Conservation (phyloP, 2,888 invertebrate species). For the Cheilosia urbana region DNA sequence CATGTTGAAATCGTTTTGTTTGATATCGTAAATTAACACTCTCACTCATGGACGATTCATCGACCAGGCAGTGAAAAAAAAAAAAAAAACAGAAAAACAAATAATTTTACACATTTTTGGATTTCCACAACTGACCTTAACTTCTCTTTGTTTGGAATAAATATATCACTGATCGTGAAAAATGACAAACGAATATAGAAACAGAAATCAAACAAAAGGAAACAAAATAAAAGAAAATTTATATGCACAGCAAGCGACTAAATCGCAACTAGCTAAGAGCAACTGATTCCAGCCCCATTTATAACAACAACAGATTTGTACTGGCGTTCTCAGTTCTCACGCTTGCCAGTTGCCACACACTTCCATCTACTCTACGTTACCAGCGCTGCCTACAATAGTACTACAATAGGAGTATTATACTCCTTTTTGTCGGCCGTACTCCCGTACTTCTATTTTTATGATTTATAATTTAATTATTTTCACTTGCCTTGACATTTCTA, state of each 20-base stretch:
- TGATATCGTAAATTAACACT: constrained; percentile 24
- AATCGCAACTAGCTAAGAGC: constrained; percentile 82
- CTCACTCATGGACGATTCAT: constrained; percentile 18
- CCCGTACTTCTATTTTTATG: too few species aligned
- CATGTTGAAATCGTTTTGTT: not conserved
- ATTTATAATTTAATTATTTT: too few species aligned
- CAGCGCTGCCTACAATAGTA: too few species aligned
- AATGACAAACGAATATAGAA: constrained; percentile 30
- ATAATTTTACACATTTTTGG: constrained; percentile 18
- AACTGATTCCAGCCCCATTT: constrained; percentile 81
- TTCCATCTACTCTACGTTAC: constrained; percentile 53
- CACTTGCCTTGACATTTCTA: too few species aligned
- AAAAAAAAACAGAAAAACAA: constrained; percentile 16
- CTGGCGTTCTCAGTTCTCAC: constrained; percentile 68
- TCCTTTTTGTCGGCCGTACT: too few species aligned
- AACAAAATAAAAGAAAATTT: constrained; percentile 39
- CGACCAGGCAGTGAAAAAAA: not conserved
- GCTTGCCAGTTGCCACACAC: constrained; percentile 61
- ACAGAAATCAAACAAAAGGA: constrained; percentile 21
- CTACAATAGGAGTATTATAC: too few species aligned
- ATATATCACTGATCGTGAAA: constrained; percentile 54
- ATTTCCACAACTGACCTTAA: constrained; percentile 58
- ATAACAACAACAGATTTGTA: constrained; percentile 79
- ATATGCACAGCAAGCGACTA: constrained; percentile 77
- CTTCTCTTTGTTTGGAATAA: constrained; percentile 56